Conservation (phyloP, 37 sponge, comb jelly and placozoan species). For the Petrosia ficiformis region DNA sequence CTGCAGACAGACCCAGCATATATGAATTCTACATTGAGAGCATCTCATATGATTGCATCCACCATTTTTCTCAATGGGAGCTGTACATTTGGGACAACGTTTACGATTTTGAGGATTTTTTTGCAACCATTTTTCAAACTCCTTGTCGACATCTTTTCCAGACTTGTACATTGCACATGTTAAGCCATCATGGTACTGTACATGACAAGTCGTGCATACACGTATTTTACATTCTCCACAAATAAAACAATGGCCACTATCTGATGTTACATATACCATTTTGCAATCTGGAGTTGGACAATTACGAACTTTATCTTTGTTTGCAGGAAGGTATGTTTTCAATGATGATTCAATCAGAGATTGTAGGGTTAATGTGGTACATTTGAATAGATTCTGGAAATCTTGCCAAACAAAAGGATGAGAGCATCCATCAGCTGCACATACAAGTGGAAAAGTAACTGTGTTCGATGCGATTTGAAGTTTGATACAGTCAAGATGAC, state of each 20-base stretch:
- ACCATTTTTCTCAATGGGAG: conserved; percentile 62
- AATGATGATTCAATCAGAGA: conserved; percentile 21
- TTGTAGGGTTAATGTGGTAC: conserved; percentile 8
- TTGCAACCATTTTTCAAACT: conserved; percentile 43
- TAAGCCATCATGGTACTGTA: conserved; percentile 50
- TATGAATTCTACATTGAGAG: conserved; percentile 29
- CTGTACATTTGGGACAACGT: conserved; percentile 54
- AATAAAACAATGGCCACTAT: conserved; percentile 26
- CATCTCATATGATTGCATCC: conserved; percentile 55
- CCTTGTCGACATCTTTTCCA: conserved; percentile 3
- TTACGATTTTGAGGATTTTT: conserved; percentile 29
- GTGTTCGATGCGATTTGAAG: conserved; percentile 36
- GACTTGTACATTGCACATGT: conserved; percentile 41
- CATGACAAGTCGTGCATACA: conserved; percentile 56
- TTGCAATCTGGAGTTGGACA: conserved; percentile 74
- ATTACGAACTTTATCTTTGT: conserved; percentile 9
- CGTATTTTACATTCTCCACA: conserved; percentile 47
- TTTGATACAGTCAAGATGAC: conserved; percentile 53
- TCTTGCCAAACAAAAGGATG: conserved; percentile 68
- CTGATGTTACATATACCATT: conserved; percentile 42
- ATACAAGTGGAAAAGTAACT: conserved; percentile 49
- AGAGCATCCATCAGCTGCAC: conserved; percentile 61
- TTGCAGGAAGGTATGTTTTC: conserved; percentile 9
- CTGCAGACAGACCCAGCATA: conserved; percentile 68
- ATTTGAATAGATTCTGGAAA: conserved; percentile 44